These are phyloP conservation scores for Pantala flavescens DNA, from an alignment of 1,140 invertebrate genomes.

Conservation along the genomic window DNA sequence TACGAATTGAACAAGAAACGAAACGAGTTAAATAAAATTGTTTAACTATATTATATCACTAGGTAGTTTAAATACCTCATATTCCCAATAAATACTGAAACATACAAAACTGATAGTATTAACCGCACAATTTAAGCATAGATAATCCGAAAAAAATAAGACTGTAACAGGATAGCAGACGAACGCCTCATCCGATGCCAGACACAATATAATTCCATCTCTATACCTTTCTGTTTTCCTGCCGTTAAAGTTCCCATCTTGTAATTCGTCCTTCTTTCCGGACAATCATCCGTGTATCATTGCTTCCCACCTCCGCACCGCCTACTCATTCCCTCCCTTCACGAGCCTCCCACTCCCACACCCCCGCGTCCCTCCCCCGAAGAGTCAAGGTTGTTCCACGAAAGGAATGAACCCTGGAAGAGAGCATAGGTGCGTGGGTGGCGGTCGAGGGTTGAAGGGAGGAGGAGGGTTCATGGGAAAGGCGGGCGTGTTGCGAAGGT, in stretches of 20 bases:
- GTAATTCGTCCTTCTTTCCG: background rate
- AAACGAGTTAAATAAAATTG: too few species aligned
- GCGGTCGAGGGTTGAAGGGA: background rate
- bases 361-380: background rate
- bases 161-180: too few species aligned
- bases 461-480: background rate
- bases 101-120: too few species aligned
- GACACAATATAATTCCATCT: background rate
- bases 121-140: too few species aligned
- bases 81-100: too few species aligned
- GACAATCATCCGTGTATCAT: background rate
- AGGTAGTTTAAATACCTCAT: too few species aligned
- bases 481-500: background rate
- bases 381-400: slow-evolving; percentile 1
- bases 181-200: too few species aligned
- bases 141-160: too few species aligned
- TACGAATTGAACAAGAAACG: too few species aligned
- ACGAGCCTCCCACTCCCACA: background rate
- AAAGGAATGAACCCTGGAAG: slow-evolving; percentile 8
- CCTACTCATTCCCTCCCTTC: background rate
- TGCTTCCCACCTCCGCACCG: background rate
- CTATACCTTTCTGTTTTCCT: background rate
- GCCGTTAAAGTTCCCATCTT: background rate
- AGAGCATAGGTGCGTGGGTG: background rate
- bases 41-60: too few species aligned